These are phyloP conservation scores for Sylvilagus floridanus DNA, from an alignment of 2,797 vertebrate genomes.

Conservation along the genomic window DNA sequence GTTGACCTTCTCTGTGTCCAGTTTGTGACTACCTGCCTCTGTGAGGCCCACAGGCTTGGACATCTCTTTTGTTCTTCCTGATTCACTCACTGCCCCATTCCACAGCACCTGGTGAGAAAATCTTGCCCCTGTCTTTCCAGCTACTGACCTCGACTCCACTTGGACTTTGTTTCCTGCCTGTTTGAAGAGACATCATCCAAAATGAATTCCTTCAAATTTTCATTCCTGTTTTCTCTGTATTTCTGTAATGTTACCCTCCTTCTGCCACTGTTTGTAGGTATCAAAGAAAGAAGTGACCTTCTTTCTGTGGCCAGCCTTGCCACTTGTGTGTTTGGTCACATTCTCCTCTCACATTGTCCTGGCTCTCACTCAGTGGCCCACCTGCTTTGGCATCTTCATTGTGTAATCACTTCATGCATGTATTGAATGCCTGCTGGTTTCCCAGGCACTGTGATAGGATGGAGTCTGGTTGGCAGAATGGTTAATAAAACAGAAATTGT, in stretches of 20 bases:
- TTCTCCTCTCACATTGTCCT: background rate
- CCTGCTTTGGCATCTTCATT: background rate
- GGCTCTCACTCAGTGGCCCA: background rate
- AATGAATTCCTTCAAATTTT: background rate
- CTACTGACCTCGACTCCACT: background rate
- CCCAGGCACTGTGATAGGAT: background rate
- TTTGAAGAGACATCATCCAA: background rate
- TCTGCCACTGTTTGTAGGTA: background rate
- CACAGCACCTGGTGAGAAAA: background rate
- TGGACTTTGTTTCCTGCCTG: background rate
- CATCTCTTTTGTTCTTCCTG: background rate
- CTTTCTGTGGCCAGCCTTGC: background rate
- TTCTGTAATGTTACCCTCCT: slow-evolving; percentile 11
- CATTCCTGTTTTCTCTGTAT: background rate
- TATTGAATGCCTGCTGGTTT: background rate
- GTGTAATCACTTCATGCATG: background rate
- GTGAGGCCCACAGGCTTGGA: background rate
- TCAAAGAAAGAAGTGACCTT: background rate
- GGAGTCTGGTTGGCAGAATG: background rate
- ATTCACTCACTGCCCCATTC: background rate
- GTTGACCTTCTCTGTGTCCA: background rate
- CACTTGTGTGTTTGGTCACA: background rate
- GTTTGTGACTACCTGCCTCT: background rate
- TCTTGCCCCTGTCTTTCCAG: background rate
- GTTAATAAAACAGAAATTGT: background rate